phyloP scores from a whole-genome alignment of 1,140 invertebrate species.

The Colletes latitarsis region DNA sequence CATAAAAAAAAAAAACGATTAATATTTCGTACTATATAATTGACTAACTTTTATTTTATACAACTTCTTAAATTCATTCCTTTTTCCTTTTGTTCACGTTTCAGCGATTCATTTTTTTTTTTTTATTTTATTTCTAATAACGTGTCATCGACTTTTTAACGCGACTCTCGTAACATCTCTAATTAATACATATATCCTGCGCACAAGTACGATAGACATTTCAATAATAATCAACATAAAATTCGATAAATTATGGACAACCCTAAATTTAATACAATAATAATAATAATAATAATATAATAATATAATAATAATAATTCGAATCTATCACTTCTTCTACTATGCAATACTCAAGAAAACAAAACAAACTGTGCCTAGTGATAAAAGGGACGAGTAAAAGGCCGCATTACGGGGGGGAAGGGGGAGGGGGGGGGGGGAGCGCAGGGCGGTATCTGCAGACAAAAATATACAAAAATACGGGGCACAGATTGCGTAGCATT shows the following conservation, averaged over 20 bases:
- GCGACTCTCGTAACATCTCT: not conserved
- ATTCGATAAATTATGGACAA: conserved; percentile 79
- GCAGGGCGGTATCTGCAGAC: conserved; percentile 61
- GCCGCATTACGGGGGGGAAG: conserved; percentile 23
- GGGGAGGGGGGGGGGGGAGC: not conserved
- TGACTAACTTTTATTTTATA: conserved; percentile 80
- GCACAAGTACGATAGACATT: conserved; percentile 47
- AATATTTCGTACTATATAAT: conserved; percentile 75
- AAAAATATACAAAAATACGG: conserved; percentile 80
- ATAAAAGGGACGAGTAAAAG: not conserved
- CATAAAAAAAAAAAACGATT: conserved; percentile 76
- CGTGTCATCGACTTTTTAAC: conserved; percentile 21
- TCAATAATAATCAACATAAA: conserved; percentile 61
- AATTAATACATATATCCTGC: conserved; percentile 29
- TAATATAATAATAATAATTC: conserved; percentile 68
- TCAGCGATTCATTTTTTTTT: conserved; percentile 2
- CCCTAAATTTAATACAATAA: conserved; percentile 71
- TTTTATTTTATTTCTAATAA: conserved; percentile 35
- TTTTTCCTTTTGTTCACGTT: conserved; percentile 41
- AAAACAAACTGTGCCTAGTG: conserved; percentile 69
- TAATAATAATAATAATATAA: conserved; percentile 56
- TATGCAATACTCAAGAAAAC: conserved; percentile 67
- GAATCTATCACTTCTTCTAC: conserved; percentile 66
- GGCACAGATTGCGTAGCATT: conserved; percentile 78
- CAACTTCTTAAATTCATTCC: conserved; percentile 61